A percentile compares a stretch with the other conserved stretches of the same genome.
Evolutionary conservation across 2,113 vertebrate species (phyloP).

Genomic region (Apodemus sylvaticus): DNA sequence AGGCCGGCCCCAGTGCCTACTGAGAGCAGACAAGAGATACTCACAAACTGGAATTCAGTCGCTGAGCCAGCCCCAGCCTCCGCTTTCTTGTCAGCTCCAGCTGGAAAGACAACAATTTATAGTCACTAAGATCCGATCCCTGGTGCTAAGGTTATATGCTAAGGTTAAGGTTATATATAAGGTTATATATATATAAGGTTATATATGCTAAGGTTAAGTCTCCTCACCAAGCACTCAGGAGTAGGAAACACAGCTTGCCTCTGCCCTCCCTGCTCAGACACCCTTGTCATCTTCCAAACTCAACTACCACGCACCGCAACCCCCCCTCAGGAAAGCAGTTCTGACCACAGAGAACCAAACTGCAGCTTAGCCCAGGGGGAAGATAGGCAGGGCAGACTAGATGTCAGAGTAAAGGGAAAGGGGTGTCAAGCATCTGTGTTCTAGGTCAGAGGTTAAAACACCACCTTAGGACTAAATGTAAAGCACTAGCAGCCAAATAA

Average conservation of each 20-base stretch:
- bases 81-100: slow-evolving; percentile 98
- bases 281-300: neutral
- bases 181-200: no score
- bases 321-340: neutral
- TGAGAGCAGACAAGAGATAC: slow-evolving; percentile 77
- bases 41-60: slow-evolving; percentile 99
- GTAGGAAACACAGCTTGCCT: neutral
- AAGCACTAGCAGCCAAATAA: neutral
- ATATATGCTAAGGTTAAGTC: no score
- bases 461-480: neutral
- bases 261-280: neutral
- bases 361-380: neutral
- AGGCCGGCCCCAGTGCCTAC: neutral
- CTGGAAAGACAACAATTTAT: slow-evolving; percentile 80
- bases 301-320: neutral
- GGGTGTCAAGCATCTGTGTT: neutral
- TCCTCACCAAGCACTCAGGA: fast-evolving
- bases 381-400: neutral
- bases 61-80: slow-evolving; percentile 98
- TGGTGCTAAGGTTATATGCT: neutral
- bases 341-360: neutral
- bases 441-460: neutral
- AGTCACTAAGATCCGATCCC: neutral
- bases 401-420: neutral
- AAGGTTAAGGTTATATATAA: no score